phyloP scores from a whole-genome alignment of 2,113 vertebrate species.

The Paramisgurnus dabryanus region DNA sequence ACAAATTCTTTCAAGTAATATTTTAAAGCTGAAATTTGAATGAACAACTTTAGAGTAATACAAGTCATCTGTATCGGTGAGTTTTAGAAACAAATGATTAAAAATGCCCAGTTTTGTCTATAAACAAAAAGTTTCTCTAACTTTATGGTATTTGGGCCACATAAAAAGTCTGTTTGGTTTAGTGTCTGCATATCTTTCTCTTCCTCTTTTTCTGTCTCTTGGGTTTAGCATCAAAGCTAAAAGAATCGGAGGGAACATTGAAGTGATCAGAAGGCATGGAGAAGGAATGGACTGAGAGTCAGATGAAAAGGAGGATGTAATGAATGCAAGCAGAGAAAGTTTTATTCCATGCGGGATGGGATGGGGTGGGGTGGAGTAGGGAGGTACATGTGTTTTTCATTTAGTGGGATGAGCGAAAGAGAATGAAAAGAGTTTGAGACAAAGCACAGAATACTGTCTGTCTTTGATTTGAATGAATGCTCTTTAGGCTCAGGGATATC shows the following conservation, averaged over 20 bases:
- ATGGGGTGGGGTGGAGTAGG: not conserved
- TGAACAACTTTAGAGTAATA: too few relatives aligned
- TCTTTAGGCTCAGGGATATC: constrained; percentile 44
- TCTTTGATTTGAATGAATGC: constrained; percentile 50
- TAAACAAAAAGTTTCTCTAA: too few relatives aligned
- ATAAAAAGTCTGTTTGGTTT: too few relatives aligned
- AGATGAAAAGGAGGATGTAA: constrained; percentile 20
- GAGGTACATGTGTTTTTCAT: constrained; percentile 32
- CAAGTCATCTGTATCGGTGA: too few relatives aligned
- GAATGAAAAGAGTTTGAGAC: constrained; percentile 19
- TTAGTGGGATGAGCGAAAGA: constrained; percentile 25
- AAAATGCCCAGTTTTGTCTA: too few relatives aligned
- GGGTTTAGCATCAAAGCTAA: constrained; percentile 1
- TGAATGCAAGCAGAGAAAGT: constrained; percentile 31
- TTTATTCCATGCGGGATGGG: constrained; percentile 13
- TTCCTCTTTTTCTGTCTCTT: not conserved
- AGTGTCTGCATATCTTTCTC: not conserved
- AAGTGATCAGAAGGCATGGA: constrained; percentile 25
- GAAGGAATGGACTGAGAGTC: constrained; percentile 27
- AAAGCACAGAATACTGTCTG: constrained; percentile 43
- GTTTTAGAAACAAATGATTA: too few relatives aligned
- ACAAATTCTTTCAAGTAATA: too few relatives aligned
- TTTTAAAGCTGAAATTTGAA: too few relatives aligned
- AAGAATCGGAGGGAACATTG: constrained; percentile 19
- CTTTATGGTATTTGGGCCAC: too few relatives aligned